phyloP scores from a whole-genome alignment of 2,113 vertebrate genomes.

The Columba livia region DNA sequence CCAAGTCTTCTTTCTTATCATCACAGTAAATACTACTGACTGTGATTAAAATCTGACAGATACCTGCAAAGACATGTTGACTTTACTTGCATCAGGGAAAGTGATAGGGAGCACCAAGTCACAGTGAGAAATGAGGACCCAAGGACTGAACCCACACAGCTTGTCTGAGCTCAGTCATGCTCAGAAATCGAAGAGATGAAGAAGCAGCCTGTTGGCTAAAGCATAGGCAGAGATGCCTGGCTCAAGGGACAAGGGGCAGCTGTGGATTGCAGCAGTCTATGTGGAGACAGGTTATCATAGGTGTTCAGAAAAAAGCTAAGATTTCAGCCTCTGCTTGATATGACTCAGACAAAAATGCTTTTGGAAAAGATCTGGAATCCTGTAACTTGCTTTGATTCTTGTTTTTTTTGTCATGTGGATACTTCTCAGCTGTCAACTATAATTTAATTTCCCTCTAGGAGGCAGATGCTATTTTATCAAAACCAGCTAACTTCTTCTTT shows the following conservation, averaged over 20 bases:
- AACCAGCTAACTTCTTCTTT: background rate
- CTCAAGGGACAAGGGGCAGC: background rate
- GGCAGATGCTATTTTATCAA: background rate
- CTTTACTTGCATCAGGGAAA: background rate
- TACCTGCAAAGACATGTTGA: background rate
- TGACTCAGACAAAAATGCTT: background rate
- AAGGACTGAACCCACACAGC: background rate
- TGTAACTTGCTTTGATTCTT: background rate
- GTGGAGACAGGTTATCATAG: background rate
- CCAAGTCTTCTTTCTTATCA: background rate
- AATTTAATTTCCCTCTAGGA: background rate
- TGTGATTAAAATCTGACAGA: background rate
- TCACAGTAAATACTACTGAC: background rate
- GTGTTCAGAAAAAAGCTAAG: background rate
- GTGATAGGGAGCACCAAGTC: background rate
- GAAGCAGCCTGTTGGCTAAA: background rate
- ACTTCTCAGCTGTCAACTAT: background rate
- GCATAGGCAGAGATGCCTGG: background rate
- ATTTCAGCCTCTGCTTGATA: background rate
- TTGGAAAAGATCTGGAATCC: background rate
- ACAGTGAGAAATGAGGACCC: background rate
- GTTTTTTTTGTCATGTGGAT: background rate
- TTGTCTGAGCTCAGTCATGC: background rate
- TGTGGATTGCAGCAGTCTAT: background rate
- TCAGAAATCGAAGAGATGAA: background rate